Evolutionary conservation across 2,797 vertebrate genomes (phyloP).

Genomic region (Epinephelus awoara): DNA sequence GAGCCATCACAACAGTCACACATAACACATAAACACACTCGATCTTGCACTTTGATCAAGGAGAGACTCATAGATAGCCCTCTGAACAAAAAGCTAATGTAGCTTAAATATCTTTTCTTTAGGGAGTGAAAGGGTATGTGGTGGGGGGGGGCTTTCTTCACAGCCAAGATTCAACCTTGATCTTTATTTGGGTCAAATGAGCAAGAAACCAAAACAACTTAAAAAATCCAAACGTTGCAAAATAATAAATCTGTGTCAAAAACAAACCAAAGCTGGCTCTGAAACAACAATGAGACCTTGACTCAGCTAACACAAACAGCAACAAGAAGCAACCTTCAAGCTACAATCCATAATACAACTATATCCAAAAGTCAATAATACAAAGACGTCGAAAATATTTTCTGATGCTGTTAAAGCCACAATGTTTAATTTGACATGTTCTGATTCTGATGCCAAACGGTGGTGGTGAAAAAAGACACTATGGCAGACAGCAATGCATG

Average conservation of each 20-base stretch:
- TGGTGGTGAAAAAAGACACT: no score
- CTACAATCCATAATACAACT: no score
- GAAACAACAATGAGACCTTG: neutral
- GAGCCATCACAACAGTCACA: neutral
- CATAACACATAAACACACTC: neutral
- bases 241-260: neutral
- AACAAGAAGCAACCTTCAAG: neutral
- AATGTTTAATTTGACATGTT: no score
- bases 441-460: no score
- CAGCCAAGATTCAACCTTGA: neutral
- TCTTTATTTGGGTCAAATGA: neutral
- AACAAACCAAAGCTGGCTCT: no score
- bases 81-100: neutral
- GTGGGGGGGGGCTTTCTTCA: neutral
- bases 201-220: neutral
- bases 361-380: no score
- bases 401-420: no score
- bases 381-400: no score
- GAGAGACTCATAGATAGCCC: neutral
- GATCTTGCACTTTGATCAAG: slow-evolving; percentile 5
- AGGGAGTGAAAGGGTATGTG: no score
- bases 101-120: neutral
- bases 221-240: neutral
- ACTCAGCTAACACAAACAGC: neutral
- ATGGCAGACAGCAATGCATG: no score